Base-by-base conservation (phyloP, 2,888 invertebrate species). In the Uloborus plumipes region DNA sequence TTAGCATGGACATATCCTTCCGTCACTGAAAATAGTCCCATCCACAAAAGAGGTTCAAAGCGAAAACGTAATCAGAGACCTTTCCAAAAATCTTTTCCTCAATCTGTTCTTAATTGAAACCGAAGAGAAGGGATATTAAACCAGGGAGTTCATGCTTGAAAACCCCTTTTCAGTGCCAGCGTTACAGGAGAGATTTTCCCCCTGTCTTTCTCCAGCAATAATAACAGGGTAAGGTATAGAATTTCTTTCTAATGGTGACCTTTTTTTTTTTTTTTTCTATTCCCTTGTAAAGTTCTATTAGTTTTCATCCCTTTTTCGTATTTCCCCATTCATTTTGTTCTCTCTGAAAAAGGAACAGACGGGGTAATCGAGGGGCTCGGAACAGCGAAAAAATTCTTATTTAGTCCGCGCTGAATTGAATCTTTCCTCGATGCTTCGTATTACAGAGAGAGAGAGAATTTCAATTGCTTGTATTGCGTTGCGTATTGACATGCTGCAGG, bases 21-120 rank as follows among this genome's bases (percentile, higher is more conserved):
- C 65, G 71, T 66, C 47, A 51, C 51, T 22, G 69, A 64, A 77
- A 77, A 49, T 67, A 76, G 67, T 76, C 66, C 59, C 72, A 53
- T 53, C 66, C 53, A 58, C 61, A 72, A 71, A 66, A 58, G 49
- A 26, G 70, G 47, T 15, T 14, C 31, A 50, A 18, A 18, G 77
- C 61, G 58, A 79, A 26, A 72, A 80, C 80, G 74, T 79, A 73
- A 79, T 79, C 79, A 79, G 61, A 67, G 61, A 55, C 62, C 53
- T 70, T n/a, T 49, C 77, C 70, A 51, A 77, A 77, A 78, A 65
- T 74, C 80, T 64, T 73, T 69, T 62, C 69, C 73, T 73, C 73
- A 80, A 80, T 80, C 80, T 80, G 80, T 74, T 80, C 73, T 80
- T 80, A 80, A 80, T 80, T 80, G 80, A 80, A 80, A 80, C 74